Conservation (phyloP, 2,113 vertebrate species). For the Caracal caracal region DNA sequence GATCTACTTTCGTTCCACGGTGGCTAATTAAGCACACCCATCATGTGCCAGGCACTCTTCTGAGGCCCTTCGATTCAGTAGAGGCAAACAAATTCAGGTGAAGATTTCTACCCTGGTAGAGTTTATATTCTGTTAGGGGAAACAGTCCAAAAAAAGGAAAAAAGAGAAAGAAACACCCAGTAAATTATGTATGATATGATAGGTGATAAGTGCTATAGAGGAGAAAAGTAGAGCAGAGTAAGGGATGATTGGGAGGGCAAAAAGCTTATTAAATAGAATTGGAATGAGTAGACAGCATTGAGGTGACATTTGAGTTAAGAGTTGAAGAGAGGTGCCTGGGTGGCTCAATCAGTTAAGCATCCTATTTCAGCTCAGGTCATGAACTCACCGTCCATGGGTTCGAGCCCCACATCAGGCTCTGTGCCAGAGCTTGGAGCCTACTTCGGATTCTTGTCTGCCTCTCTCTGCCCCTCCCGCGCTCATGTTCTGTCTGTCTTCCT, state of each 20-base stretch:
- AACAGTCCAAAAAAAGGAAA: neutral
- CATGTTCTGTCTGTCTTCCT: no score
- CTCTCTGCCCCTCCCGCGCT: no score
- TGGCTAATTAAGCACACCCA: neutral
- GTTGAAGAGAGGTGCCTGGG: neutral
- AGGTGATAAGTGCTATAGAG: neutral
- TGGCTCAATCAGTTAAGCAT: no score
- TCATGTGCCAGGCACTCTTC: neutral
- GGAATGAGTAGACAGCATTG: neutral
- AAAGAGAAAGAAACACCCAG: neutral
- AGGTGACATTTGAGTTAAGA: neutral
- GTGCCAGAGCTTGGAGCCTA: no score
- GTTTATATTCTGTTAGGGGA: neutral
- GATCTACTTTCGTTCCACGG: neutral
- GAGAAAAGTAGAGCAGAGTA: neutral
- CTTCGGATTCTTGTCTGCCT: no score
- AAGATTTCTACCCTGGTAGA: neutral
- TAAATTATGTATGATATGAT: neutral
- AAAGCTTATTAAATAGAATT: neutral
- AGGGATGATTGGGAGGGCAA: neutral
- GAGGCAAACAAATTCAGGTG: neutral
- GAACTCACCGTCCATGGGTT: no score
- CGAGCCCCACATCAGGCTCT: no score
- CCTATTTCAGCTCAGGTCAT: no score
- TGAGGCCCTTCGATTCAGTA: neutral